Evolutionary conservation across 2,797 vertebrate genomes (phyloP).

Genomic region (Selene dorsalis): DNA sequence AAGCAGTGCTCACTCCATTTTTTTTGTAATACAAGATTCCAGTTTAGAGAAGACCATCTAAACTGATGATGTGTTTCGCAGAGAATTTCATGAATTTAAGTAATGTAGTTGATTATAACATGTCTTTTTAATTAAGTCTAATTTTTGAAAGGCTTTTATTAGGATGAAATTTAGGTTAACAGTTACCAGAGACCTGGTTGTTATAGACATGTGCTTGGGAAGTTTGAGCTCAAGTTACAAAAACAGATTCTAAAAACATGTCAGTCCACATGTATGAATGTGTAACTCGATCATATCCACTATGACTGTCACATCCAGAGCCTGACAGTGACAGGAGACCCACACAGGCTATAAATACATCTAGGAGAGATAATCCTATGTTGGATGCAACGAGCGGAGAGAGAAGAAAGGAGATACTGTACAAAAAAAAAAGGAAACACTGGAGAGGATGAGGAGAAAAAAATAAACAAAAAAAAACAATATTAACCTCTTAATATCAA

Average conservation of each 20-base stretch:
- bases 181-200: background rate
- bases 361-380: slow-evolving; percentile 16
- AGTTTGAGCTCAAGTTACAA: background rate
- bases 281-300: slow-evolving; percentile 55
- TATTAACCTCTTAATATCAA: too few relatives aligned
- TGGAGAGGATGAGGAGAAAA: background rate
- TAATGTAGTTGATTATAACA: background rate
- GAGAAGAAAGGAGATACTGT: too few relatives aligned
- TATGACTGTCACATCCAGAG: slow-evolving; percentile 51
- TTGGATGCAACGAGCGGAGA: background rate
- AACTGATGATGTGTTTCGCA: background rate
- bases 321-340: slow-evolving; percentile 33
- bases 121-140: background rate
- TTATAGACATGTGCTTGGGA: background rate
- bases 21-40: background rate
- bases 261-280: slow-evolving; percentile 22
- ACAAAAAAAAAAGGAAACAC: too few relatives aligned
- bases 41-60: too few relatives aligned
- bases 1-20: background rate
- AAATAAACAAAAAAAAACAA: background rate
- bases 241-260: slow-evolving; percentile 16
- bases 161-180: background rate
- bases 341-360: slow-evolving; percentile 52
- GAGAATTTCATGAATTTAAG: background rate
- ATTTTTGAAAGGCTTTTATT: background rate